Evolutionary conservation across 1,140 invertebrate species (phyloP).

Genomic region (Bombus balteatus): DNA sequence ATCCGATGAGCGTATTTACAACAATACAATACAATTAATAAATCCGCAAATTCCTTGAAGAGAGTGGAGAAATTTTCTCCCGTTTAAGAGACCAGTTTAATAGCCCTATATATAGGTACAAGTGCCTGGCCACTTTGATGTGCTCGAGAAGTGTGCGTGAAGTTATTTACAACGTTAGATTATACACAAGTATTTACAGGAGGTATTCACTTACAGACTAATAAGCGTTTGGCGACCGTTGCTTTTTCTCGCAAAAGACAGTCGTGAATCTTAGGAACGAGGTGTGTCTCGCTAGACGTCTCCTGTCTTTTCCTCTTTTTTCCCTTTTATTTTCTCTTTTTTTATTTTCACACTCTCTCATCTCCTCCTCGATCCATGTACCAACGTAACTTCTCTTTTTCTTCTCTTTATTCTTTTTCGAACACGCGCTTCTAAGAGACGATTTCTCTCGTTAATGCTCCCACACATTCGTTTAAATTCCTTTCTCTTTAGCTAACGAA

Average conservation of each 20-base stretch:
- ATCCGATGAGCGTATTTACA: constrained; percentile 72
- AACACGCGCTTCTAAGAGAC: background rate
- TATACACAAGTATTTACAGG: constrained; percentile 79
- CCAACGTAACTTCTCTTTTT: background rate
- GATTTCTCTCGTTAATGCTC: background rate
- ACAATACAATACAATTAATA: constrained; percentile 66
- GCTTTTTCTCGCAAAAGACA: constrained; percentile 63
- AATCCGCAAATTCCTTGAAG: constrained; percentile 41
- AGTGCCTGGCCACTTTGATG: constrained; percentile 43
- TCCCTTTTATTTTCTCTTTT: background rate
- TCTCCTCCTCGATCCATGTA: background rate
- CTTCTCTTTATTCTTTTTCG: background rate
- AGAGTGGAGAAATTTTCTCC: constrained; percentile 30
- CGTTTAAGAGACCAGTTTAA: constrained; percentile 16
- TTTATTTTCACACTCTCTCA: constrained; percentile 19
- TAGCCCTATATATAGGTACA: constrained; percentile 10
- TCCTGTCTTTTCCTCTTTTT: background rate
- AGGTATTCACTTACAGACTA: constrained; percentile 78
- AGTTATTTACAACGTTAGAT: constrained; percentile 80
- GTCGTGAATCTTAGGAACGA: constrained; percentile 81
- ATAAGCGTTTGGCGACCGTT: constrained; percentile 81
- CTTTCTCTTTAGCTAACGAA: constrained; percentile 32
- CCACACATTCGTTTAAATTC: constrained; percentile 1
- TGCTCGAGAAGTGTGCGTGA: constrained; percentile 67
- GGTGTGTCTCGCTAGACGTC: constrained; percentile 70